Conservation (phyloP, 2,888 invertebrate genomes). For the Ormyrus rosae region DNA sequence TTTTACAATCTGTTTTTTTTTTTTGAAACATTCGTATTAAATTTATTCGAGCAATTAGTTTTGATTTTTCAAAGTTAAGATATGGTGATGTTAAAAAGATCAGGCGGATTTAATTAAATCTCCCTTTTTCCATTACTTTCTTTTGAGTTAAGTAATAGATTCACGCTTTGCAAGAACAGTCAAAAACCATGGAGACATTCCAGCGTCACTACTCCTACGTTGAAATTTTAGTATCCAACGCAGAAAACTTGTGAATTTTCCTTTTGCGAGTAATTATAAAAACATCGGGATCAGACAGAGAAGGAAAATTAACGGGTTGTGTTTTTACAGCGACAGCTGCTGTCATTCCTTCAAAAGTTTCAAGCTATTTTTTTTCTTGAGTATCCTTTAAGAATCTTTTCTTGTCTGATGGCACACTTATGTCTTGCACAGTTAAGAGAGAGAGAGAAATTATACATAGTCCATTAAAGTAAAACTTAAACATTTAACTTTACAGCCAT, state of each 20-base stretch:
- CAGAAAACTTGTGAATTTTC: conserved; percentile 33
- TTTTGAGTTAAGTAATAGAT: background rate
- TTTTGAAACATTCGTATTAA: too few species aligned
- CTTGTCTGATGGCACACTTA: background rate
- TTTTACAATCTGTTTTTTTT: too few species aligned
- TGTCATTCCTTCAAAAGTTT: conserved; percentile 19
- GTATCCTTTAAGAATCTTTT: conserved; percentile 29
- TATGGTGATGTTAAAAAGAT: too few species aligned
- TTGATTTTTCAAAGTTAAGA: too few species aligned
- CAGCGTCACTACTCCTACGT: background rate
- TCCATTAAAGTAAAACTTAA: too few species aligned
- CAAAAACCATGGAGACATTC: background rate
- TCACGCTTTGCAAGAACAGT: conserved; percentile 2
- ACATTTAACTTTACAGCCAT: too few species aligned
- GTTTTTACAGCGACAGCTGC: conserved; percentile 20
- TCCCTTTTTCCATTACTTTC: too few species aligned
- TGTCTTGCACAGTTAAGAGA: too few species aligned
- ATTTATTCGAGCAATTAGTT: too few species aligned
- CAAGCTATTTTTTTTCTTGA: conserved; percentile 9
- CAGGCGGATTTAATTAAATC: too few species aligned
- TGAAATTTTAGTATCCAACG: background rate
- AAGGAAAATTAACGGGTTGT: conserved; percentile 33
- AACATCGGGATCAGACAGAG: conserved; percentile 20
- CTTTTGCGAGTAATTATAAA: conserved; percentile 48
- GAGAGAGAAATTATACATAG: too few species aligned